Conservation (phyloP, 2,888 invertebrate species). For the Cryptocephalus moraei region DNA sequence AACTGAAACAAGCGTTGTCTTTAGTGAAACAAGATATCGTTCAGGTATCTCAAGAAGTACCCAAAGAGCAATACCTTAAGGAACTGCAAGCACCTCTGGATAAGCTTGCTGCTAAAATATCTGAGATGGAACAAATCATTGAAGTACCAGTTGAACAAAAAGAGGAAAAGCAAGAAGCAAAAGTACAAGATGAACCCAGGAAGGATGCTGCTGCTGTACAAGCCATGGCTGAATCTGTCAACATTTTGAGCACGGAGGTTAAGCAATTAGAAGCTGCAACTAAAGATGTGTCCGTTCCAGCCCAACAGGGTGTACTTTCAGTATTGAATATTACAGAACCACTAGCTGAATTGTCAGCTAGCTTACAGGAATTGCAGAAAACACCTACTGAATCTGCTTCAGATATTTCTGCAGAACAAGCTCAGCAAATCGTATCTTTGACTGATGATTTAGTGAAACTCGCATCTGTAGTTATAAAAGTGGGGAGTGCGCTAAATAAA, state of each 20-base stretch:
- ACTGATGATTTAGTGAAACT: slow-evolving; percentile 6
- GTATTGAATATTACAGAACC: slow-evolving; percentile 12
- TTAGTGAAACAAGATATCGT: background rate
- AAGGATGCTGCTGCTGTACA: too few species aligned
- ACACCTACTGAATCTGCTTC: slow-evolving; percentile 1
- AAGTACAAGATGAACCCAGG: too few species aligned
- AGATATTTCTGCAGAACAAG: slow-evolving; percentile 7
- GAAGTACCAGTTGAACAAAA: background rate
- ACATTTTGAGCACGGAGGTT: too few species aligned
- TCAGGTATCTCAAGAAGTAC: background rate
- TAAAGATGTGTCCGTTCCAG: too few species aligned
- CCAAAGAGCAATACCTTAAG: background rate
- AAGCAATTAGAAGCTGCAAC: slow-evolving; percentile 7
- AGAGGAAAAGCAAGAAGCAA: background rate
- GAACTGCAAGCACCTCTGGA: slow-evolving; percentile 2
- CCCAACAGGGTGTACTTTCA: slow-evolving; percentile 12
- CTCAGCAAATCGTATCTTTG: slow-evolving; percentile 1
- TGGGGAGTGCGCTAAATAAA: slow-evolving; percentile 1
- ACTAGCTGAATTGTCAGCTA: slow-evolving; percentile 5
- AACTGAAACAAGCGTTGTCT: slow-evolving; percentile 8
- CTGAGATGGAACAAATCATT: slow-evolving; percentile 8
- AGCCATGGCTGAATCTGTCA: too few species aligned
- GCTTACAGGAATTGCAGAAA: slow-evolving; percentile 4
- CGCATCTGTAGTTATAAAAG: slow-evolving; percentile 3
- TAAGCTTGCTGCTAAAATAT: background rate